Conservation (phyloP, 2,888 invertebrate species). For the Monochamus alternatus region DNA sequence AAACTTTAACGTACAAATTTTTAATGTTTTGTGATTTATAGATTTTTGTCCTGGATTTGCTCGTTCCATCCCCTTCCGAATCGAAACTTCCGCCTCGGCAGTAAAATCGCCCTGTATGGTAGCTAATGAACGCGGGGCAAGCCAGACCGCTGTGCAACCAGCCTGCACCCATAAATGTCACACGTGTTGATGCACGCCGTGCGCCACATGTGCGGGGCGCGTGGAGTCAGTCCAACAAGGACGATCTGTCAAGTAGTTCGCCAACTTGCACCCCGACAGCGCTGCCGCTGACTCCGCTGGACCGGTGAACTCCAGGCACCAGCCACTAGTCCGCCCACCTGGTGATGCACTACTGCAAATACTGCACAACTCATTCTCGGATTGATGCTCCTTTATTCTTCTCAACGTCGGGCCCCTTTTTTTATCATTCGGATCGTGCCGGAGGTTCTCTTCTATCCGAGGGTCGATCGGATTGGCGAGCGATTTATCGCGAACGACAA, state of each 20-base stretch:
- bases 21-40: too few relatives aligned
- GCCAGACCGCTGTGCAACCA: slow-evolving; percentile 49
- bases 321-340: slow-evolving; percentile 48
- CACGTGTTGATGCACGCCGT: slow-evolving; percentile 62
- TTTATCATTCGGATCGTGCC: neutral
- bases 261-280: slow-evolving; percentile 45
- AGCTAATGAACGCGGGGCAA: slow-evolving; percentile 33
- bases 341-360: slow-evolving; percentile 43
- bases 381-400: slow-evolving; percentile 25
- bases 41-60: too few relatives aligned
- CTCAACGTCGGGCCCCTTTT: neutral
- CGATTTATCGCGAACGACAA: too few relatives aligned
- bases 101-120: slow-evolving; percentile 16
- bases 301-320: slow-evolving; percentile 37
- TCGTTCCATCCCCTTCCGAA: too few relatives aligned
- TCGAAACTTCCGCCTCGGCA: neutral
- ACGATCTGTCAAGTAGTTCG: slow-evolving; percentile 49
- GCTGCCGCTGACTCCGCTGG: slow-evolving; percentile 28
- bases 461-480: too few relatives aligned
- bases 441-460: too few relatives aligned
- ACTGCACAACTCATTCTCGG: slow-evolving; percentile 9
- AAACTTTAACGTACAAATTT: too few relatives aligned
- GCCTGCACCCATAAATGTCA: slow-evolving; percentile 59
- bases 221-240: slow-evolving; percentile 49
- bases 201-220: slow-evolving; percentile 59